phyloP scores from a whole-genome alignment of 1,140 invertebrate species.

The Lasaia peninsularis region DNA sequence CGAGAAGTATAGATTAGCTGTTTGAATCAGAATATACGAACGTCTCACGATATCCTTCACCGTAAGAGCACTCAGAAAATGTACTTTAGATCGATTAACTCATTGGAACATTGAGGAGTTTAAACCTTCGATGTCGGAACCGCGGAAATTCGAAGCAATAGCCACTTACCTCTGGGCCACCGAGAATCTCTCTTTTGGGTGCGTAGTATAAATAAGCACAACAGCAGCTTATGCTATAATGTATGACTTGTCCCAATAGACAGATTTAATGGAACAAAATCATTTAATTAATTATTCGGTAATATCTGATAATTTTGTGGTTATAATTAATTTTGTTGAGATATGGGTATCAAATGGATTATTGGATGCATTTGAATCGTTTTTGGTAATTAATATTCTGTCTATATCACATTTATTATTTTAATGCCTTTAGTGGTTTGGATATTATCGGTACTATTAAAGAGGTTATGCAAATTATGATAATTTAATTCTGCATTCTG shows the following conservation, averaged over 20 bases:
- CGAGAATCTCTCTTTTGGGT: too few species aligned
- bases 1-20: too few species aligned
- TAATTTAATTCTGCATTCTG: too few species aligned
- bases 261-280: not conserved
- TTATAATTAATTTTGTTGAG: conserved; percentile 1
- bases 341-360: not conserved
- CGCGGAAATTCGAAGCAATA: too few species aligned
- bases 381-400: not conserved
- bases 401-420: not conserved
- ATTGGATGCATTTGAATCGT: not conserved
- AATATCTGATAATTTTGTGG: not conserved
- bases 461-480: not conserved
- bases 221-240: not conserved
- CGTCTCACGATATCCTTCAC: too few species aligned
- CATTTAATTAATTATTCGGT: not conserved
- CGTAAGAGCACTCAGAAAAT: too few species aligned
- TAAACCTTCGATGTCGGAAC: too few species aligned
- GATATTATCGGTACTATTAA: not conserved
- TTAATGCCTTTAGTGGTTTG: not conserved
- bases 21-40: too few species aligned
- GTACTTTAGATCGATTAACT: too few species aligned
- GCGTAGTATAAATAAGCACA: too few species aligned
- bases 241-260: not conserved
- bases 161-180: too few species aligned
- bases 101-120: too few species aligned